A percentile compares a stretch with the other conserved stretches of the same genome.
phyloP scores from a whole-genome alignment of 2,797 vertebrate genomes.

The Triplophysa yarkandensis region DNA sequence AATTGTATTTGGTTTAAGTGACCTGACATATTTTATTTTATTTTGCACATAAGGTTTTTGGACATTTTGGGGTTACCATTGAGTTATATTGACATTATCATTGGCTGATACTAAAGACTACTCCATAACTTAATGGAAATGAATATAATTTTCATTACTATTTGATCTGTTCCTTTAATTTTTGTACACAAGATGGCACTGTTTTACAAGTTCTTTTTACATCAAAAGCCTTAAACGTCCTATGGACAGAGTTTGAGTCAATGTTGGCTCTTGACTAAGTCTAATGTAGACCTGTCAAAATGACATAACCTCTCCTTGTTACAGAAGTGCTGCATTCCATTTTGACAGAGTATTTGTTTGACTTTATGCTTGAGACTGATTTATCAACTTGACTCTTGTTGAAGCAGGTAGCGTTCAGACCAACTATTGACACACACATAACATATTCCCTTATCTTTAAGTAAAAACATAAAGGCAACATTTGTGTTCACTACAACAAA shows the following conservation, averaged over 20 bases:
- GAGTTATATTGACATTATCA: no score
- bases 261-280: neutral
- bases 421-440: neutral
- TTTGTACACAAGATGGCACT: slow-evolving; percentile 3
- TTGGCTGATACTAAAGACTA: no score
- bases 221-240: neutral
- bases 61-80: no score
- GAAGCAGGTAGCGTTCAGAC: slow-evolving; percentile 8
- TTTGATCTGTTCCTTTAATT: no score
- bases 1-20: no score
- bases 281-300: neutral
- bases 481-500: neutral
- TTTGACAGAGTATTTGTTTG: neutral
- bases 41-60: no score
- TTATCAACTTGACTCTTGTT: slow-evolving; percentile 15
- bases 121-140: no score
- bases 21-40: no score
- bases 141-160: no score
- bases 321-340: slow-evolving; percentile 5
- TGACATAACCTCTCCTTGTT: neutral
- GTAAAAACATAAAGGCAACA: neutral
- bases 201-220: neutral
- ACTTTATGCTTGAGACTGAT: neutral
- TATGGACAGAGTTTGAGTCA: neutral
- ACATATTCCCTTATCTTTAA: neutral